These are phyloP conservation scores for Peromyscus leucopus DNA, from an alignment of 2,113 vertebrate genomes.

Conservation along the genomic window DNA sequence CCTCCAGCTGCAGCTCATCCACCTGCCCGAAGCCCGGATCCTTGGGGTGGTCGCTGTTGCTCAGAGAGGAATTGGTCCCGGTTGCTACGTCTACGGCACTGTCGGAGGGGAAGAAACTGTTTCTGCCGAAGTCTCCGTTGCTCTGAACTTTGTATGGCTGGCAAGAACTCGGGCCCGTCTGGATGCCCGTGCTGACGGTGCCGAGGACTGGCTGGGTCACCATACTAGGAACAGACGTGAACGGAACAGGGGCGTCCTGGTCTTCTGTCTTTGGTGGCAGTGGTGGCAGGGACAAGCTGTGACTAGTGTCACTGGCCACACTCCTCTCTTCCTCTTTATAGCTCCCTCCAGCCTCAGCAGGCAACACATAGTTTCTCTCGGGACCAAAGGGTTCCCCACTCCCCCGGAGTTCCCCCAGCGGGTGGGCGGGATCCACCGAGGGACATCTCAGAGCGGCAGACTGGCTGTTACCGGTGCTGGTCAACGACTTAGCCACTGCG, in stretches of 20 bases:
- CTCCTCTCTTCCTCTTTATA: conserved; percentile 88
- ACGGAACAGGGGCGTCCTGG: conserved; percentile 83
- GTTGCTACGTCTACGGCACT: conserved; percentile 83
- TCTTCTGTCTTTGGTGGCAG: conserved; percentile 92
- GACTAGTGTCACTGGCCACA: conserved; percentile 70
- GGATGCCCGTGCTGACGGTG: conserved; percentile 63
- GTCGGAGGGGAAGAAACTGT: conserved; percentile 87
- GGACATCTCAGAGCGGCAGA: conserved; percentile 70
- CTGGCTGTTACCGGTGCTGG: conserved; percentile 78
- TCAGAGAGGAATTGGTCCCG: conserved; percentile 87
- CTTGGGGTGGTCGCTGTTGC: conserved; percentile 87
- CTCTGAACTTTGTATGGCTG: conserved; percentile 88
- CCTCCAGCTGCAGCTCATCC: conserved; percentile 90
- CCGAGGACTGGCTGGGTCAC: conserved; percentile 82
- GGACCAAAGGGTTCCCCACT: conserved; percentile 80
- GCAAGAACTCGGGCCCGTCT: conserved; percentile 80
- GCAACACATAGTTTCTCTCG: conserved; percentile 83
- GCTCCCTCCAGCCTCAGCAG: conserved; percentile 77
- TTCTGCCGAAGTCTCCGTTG: conserved; percentile 88
- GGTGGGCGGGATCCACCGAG: conserved; percentile 83
- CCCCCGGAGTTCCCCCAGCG: conserved; percentile 80
- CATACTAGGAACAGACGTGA: conserved; percentile 69
- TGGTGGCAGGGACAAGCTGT: conserved; percentile 80
- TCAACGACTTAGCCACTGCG: conserved; percentile 84
- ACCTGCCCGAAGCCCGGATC: conserved; percentile 87